These are phyloP conservation scores for Hydrophis major DNA, from an alignment of 2,797 vertebrate species.

Conservation along the genomic window DNA sequence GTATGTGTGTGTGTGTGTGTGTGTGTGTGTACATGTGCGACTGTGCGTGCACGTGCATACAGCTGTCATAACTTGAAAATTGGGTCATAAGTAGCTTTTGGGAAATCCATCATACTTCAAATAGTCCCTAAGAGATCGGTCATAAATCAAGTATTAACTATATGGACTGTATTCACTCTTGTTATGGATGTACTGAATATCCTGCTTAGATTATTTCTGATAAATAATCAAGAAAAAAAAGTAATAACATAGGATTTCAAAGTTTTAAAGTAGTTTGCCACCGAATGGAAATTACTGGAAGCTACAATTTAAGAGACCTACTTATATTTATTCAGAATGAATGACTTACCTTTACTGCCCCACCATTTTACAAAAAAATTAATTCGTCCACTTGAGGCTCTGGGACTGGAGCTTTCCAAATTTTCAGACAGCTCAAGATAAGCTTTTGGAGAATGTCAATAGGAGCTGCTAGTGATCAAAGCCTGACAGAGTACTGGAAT, in stretches of 20 bases:
- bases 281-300: neutral
- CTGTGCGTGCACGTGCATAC: too few relatives aligned
- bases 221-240: neutral
- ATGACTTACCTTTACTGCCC: neutral
- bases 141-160: neutral
- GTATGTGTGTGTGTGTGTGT: too few relatives aligned
- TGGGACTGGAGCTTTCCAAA: neutral
- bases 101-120: neutral
- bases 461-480: neutral
- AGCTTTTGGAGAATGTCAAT: neutral
- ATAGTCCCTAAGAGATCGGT: neutral
- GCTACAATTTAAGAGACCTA: neutral
- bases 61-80: too few relatives aligned
- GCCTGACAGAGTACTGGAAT: neutral
- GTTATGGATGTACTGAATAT: neutral
- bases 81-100: neutral
- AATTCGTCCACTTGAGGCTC: neutral
- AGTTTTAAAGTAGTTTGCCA: neutral
- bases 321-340: neutral
- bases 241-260: neutral
- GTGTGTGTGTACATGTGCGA: too few relatives aligned
- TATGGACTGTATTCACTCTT: neutral
- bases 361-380: neutral
- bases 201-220: neutral
- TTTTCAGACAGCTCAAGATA: neutral